These are phyloP conservation scores for Trinorchestia longiramus DNA, from an alignment of 1,140 invertebrate species.

Conservation along the genomic window DNA sequence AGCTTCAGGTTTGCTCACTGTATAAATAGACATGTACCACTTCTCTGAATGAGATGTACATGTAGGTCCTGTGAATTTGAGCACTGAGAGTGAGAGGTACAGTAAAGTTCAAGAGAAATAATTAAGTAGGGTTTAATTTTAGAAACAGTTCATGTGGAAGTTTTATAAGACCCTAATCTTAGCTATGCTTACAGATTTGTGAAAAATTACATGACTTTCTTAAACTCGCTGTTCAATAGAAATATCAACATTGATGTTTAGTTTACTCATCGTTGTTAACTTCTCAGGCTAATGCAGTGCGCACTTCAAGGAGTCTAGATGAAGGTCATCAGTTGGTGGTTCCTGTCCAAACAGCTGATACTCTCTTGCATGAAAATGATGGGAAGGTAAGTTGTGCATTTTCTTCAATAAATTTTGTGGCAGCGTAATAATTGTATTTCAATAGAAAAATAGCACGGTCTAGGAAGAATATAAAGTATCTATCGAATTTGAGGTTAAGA, in stretches of 20 bases:
- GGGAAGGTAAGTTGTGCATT: slow-evolving; percentile 70
- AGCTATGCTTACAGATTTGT: background rate
- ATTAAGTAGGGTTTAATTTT: background rate
- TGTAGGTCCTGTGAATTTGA: too few relatives aligned
- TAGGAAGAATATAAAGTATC: too few relatives aligned
- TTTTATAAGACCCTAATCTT: background rate
- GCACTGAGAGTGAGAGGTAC: too few relatives aligned
- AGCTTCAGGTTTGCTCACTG: too few relatives aligned
- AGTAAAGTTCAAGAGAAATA: too few relatives aligned
- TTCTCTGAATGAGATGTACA: too few relatives aligned
- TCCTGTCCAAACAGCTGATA: slow-evolving; percentile 73
- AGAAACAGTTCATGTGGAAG: background rate
- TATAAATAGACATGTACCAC: too few relatives aligned
- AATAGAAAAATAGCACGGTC: too few relatives aligned
- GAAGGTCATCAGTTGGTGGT: slow-evolving; percentile 78
- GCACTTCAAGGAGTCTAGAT: slow-evolving; percentile 78
- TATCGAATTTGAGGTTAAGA: too few relatives aligned
- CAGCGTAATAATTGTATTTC: too few relatives aligned
- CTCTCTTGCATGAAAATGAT: slow-evolving; percentile 77
- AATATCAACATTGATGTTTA: background rate
- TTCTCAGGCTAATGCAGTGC: slow-evolving; percentile 78
- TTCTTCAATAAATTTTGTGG: too few relatives aligned
- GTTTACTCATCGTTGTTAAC: background rate
- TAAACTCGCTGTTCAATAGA: background rate
- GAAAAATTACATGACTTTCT: background rate